A percentile compares a stretch with the other conserved stretches of the same genome.
Conservation (phyloP, 2,888 invertebrate genomes). For the Lampropteryx suffumata region DNA sequence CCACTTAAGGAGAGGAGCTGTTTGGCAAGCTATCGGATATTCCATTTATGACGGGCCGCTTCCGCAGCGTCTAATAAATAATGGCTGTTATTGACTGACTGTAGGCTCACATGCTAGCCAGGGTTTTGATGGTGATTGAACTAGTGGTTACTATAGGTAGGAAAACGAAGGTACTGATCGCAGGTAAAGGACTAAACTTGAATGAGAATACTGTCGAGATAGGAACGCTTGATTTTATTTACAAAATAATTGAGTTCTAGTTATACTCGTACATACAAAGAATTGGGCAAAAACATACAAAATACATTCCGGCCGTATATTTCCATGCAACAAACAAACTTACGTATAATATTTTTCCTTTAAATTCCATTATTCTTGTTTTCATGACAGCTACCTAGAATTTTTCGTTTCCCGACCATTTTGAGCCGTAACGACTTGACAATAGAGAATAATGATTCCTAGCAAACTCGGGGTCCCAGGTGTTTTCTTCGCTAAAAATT, state of each 20-base stretch:
- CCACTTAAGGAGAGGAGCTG: conserved; percentile 28
- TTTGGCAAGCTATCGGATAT: conserved; percentile 31
- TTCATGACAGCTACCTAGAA: conserved; percentile 54
- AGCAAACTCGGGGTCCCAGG: conserved; percentile 51
- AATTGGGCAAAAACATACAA: no score
- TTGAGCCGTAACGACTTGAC: conserved; percentile 27
- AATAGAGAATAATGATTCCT: conserved; percentile 31
- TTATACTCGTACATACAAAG: no score
- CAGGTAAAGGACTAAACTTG: no score
- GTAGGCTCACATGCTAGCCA: not conserved
- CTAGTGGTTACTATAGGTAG: not conserved
- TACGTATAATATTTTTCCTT: conserved; percentile 42
- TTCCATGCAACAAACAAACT: conserved; percentile 21
- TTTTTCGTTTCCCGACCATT: conserved; percentile 33
- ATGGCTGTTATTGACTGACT: conserved; percentile 24
- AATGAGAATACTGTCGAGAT: no score
- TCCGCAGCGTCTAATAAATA: conserved; percentile 24
- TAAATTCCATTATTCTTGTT: conserved; percentile 58
- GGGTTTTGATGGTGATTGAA: conserved; percentile 1
- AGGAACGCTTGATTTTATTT: no score
- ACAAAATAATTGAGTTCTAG: no score
- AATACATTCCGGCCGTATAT: conserved; percentile 16
- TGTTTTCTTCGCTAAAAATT: conserved; percentile 61
- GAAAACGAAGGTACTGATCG: no score
- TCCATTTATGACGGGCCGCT: conserved; percentile 29